These are phyloP conservation scores for Spilogale gracilis DNA, from an alignment of 2,113 vertebrate genomes.

Conservation along the genomic window DNA sequence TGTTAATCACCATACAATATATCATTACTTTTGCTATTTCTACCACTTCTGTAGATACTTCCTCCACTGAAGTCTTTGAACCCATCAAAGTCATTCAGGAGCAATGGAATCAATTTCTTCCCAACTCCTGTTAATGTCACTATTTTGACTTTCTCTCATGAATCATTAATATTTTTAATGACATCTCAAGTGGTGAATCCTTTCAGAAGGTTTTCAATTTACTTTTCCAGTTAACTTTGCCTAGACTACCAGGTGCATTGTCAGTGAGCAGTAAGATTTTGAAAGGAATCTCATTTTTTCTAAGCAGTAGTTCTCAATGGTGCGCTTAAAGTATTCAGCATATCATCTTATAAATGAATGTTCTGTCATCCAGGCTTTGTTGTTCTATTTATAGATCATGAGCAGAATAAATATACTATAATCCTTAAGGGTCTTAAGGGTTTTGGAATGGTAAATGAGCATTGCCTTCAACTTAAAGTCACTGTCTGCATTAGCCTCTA, in stretches of 20 bases:
- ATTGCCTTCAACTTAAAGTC: neutral
- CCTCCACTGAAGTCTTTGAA: neutral
- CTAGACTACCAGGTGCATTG: neutral
- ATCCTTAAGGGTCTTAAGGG: neutral
- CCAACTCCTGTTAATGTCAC: neutral
- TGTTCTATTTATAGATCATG: neutral
- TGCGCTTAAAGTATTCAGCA: neutral
- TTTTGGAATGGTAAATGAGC: neutral
- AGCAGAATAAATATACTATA: neutral
- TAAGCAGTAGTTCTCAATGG: neutral
- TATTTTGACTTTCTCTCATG: neutral
- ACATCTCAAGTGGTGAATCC: neutral
- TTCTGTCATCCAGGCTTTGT: neutral
- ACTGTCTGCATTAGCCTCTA: neutral
- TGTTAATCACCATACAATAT: too few species aligned
- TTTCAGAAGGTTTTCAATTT: neutral
- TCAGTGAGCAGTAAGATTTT: neutral
- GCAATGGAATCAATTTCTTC: neutral
- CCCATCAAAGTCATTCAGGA: neutral
- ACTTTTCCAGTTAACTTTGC: neutral
- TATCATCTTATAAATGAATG: neutral
- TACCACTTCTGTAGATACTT: neutral
- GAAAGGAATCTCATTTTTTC: neutral
- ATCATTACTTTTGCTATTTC: neutral
- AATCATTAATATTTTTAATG: neutral